Base-by-base conservation (phyloP, 2,888 invertebrate species). In the Timema podura region DNA sequence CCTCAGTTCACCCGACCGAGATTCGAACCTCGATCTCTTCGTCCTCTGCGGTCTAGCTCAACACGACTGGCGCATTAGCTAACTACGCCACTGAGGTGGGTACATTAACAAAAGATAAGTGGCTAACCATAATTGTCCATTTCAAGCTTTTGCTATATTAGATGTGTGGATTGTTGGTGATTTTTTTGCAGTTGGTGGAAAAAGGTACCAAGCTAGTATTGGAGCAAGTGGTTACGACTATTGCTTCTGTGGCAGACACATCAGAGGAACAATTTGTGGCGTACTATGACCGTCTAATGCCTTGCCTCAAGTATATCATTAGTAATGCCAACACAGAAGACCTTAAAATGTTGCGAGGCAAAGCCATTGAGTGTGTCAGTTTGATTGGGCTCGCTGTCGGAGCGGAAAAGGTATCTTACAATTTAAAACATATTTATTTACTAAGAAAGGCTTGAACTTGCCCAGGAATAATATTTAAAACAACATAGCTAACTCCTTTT, bases 341-440 rank as follows among this genome's bases (percentile, higher is more conserved):
- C 78, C 85, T 96, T 74, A 92, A 95, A 78, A 86, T 98, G 83
- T 84, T 99, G 51, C 88, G 98, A 68, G 98, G 98, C 72, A 99
- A 99, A 84, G 96, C 98, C 2, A 99, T 99, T 75, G 99, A 99
- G 82, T 99, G 99, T 80, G 96, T 99, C 75, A 97, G 97, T 79
- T 87, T 99, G 71, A 98, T 99, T 80, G 99, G 99, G 77, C 75
- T 82, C 79, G 83, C 82, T 71, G 81, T 82, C 65, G 82, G 82
- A 10, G 77, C 79, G 64, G 82, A 82, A 16, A 82, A 82, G 76
- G 81, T 81, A 74, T 69, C 66, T 69, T 30, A 30, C 30, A 30
- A 30, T 30, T 30, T 30, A 30, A 30, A 30, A 30, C 30, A 30
- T 30, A 30, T 30, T 30, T 30, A 30, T 30, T 30, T 30, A 30